These are phyloP conservation scores for Physella acuta DNA, from an alignment of 1,140 invertebrate species.

Conservation along the genomic window DNA sequence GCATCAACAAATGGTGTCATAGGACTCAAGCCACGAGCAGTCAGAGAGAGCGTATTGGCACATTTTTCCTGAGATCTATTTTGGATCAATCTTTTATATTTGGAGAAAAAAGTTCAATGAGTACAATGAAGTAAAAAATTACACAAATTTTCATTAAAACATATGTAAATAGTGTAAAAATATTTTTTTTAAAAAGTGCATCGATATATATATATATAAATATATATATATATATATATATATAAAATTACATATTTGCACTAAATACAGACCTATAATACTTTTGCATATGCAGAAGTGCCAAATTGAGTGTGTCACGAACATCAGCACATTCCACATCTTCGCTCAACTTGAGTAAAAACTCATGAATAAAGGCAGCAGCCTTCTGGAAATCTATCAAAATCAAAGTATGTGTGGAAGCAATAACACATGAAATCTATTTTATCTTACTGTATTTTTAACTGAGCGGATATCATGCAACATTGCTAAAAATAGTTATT, in stretches of 20 bases:
- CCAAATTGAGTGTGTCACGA: constrained; percentile 56
- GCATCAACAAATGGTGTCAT: constrained; percentile 60
- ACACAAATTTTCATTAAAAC: no score
- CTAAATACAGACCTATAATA: constrained; percentile 47
- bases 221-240: no score
- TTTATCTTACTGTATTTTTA: no score
- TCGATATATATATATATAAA: no score
- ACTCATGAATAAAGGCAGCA: constrained; percentile 60
- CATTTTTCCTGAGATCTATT: constrained; percentile 42
- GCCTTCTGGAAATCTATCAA: constrained; percentile 59
- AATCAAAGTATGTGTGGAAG: no score
- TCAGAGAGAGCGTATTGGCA: constrained; percentile 42
- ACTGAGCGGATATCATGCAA: no score
- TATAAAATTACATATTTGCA: no score
- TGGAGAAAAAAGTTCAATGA: no score
- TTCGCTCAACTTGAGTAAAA: constrained; percentile 58
- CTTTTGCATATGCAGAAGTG: constrained; percentile 58
- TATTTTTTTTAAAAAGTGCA: no score
- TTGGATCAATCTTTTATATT: constrained; percentile 18
- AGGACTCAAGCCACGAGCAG: constrained; percentile 55
- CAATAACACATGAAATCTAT: no score
- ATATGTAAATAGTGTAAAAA: not conserved
- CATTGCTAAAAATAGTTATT: no score
- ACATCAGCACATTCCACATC: constrained; percentile 59
- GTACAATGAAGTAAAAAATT: no score